A percentile compares a stretch with the other conserved stretches of the same genome.
Conservation (phyloP, 2,888 invertebrate genomes). For the Melinaea marsaeus region DNA sequence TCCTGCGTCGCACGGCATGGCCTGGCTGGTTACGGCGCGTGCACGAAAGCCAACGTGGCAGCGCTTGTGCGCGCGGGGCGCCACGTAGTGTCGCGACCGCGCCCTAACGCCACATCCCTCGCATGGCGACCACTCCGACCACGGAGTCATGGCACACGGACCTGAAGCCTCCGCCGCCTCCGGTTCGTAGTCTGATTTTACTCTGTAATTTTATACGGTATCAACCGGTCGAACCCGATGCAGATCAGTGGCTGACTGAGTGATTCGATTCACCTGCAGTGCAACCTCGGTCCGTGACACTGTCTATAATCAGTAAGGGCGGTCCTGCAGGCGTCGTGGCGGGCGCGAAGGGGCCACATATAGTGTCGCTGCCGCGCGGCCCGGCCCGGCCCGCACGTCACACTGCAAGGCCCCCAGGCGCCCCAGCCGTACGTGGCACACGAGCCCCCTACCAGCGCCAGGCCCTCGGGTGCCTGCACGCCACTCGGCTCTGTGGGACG, state of each 20-base stretch:
- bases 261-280: slow-evolving; percentile 57
- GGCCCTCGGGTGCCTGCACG: slow-evolving; percentile 23
- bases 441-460: slow-evolving; percentile 63
- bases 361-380: slow-evolving; percentile 79
- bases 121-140: slow-evolving; percentile 89
- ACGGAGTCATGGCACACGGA: slow-evolving; percentile 84
- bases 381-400: slow-evolving; percentile 86
- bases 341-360: slow-evolving; percentile 72
- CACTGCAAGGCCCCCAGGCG: slow-evolving; percentile 88
- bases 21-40: slow-evolving; percentile 63
- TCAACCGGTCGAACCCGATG: too few relatives aligned
- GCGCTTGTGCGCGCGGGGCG: slow-evolving; percentile 79
- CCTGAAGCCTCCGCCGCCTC: slow-evolving; percentile 59
- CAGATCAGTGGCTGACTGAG: too few relatives aligned
- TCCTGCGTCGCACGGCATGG: slow-evolving; percentile 64
- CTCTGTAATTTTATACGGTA: slow-evolving; percentile 38
- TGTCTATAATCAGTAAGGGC: slow-evolving; percentile 74
- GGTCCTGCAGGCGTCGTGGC: slow-evolving; percentile 78
- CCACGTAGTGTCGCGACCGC: slow-evolving; percentile 82
- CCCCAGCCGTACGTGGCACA: slow-evolving; percentile 87
- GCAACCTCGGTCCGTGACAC: slow-evolving; percentile 70
- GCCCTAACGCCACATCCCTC: slow-evolving; percentile 83
- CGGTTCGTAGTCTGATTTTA: slow-evolving; percentile 68
- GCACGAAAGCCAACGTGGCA: slow-evolving; percentile 74
- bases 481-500: slow-evolving; percentile 31